A percentile compares a stretch with the other conserved stretches of the same genome.
These are phyloP conservation scores for Philopedon plagiatum DNA, from an alignment of 2,888 invertebrate species.

Conservation along the genomic window DNA sequence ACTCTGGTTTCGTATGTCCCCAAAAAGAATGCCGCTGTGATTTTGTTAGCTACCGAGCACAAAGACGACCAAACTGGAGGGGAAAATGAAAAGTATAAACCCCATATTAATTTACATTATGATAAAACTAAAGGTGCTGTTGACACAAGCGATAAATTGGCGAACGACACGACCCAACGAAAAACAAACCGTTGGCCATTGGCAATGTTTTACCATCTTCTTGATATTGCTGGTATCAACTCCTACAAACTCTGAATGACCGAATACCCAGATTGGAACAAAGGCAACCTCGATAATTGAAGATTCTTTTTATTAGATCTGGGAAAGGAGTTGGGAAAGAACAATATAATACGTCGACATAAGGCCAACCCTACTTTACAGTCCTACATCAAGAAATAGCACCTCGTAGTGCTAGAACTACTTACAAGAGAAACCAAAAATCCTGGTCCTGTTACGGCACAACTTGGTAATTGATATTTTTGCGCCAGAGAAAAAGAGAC, in stretches of 20 bases:
- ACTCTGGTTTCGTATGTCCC: neutral
- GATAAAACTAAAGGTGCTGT: conserved; percentile 54
- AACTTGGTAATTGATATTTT: no score
- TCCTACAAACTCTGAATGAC: conserved; percentile 5
- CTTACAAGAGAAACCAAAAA: no score
- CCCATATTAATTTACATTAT: conserved; percentile 52
- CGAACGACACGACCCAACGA: conserved; percentile 38
- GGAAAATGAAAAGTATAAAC: conserved; percentile 46
- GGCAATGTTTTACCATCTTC: conserved; percentile 50
- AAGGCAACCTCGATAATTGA: no score
- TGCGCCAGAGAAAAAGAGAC: no score
- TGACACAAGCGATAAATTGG: conserved; percentile 51
- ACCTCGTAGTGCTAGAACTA: no score
- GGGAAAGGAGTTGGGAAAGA: no score
- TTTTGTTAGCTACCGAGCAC: neutral
- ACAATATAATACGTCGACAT: no score
- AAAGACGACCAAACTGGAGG: conserved; percentile 32
- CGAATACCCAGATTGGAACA: no score
- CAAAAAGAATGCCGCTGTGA: neutral
- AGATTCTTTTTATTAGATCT: no score
- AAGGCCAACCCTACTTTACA: no score
- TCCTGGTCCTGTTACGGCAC: no score
- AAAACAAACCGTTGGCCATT: conserved; percentile 54
- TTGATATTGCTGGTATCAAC: conserved; percentile 50
- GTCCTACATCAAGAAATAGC: no score